These are phyloP conservation scores for Camarhynchus parvulus DNA, from an alignment of 2,113 vertebrate genomes.

Conservation along the genomic window DNA sequence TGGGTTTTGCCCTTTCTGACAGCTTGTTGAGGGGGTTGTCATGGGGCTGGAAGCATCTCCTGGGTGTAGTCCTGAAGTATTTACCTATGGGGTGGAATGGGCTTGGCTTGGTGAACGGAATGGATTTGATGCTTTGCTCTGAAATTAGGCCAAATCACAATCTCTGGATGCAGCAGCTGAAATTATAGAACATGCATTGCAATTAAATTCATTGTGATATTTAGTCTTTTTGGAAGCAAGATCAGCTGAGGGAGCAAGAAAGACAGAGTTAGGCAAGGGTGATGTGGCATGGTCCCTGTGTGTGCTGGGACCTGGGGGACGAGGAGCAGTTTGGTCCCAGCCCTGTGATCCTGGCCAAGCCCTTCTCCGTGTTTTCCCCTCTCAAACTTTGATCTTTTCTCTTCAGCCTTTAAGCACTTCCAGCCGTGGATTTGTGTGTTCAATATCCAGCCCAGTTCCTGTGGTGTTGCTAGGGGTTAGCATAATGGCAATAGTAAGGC, in stretches of 20 bases:
- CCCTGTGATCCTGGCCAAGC: neutral
- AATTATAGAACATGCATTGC: neutral
- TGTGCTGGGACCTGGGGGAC: neutral
- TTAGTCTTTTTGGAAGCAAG: neutral
- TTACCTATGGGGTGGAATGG: rapidly evolving
- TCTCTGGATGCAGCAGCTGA: neutral
- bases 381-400: slow-evolving; percentile 51
- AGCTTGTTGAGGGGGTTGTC: neutral
- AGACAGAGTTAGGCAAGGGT: neutral
- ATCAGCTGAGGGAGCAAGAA: neutral
- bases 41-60: neutral
- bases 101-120: neutral
- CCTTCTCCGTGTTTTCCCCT: neutral
- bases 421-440: slow-evolving; percentile 16
- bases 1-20: neutral
- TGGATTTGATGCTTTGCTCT: neutral
- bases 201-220: neutral
- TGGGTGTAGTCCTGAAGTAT: rapidly evolving
- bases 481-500: slow-evolving; percentile 8
- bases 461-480: slow-evolving; percentile 21
- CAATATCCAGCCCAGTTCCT: neutral
- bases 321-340: neutral
- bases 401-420: slow-evolving; percentile 48
- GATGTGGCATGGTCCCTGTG: rapidly evolving
- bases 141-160: neutral